These are phyloP conservation scores for Oryzias dopingdopingensis DNA, from an alignment of 2,797 vertebrate species.

Conservation along the genomic window DNA sequence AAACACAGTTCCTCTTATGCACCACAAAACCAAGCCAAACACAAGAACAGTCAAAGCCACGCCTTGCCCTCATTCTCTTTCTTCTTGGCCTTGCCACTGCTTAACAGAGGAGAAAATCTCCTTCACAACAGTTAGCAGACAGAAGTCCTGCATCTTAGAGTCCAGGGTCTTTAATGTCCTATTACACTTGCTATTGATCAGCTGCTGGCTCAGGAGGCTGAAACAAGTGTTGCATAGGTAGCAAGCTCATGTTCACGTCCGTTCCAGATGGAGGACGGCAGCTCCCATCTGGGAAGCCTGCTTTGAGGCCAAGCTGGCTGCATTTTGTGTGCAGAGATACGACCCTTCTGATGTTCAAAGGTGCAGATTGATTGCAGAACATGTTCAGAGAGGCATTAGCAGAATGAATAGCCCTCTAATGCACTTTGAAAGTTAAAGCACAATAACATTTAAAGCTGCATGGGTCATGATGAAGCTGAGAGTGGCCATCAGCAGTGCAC, in stretches of 20 bases:
- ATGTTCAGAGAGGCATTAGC: conserved; percentile 27
- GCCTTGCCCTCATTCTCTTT: conserved; percentile 36
- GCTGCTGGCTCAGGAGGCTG: conserved; percentile 58
- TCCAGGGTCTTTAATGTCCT: conserved; percentile 66
- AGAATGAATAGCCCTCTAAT: conserved; percentile 33
- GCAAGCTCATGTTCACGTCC: conserved; percentile 30
- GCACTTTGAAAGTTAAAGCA: conserved; percentile 26
- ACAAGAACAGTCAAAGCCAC: conserved; percentile 52
- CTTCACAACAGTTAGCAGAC: conserved; percentile 47
- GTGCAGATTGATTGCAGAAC: conserved; percentile 35
- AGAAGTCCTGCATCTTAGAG: conserved; percentile 50
- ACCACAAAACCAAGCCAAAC: conserved; percentile 52
- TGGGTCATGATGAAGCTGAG: conserved; percentile 3
- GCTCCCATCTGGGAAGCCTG: conserved; percentile 34
- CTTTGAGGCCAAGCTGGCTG: conserved; percentile 21
- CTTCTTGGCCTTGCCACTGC: conserved; percentile 27
- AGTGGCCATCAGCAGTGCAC: conserved; percentile 2
- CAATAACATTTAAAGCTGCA: conserved; percentile 30
- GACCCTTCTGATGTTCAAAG: conserved; percentile 22
- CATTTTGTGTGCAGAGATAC: conserved; percentile 18
- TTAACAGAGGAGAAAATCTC: conserved; percentile 44
- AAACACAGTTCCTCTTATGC: conserved; percentile 36
- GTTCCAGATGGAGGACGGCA: conserved; percentile 6
- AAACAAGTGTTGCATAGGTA: conserved; percentile 64
- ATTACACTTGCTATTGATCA: conserved; percentile 74